Evolutionary conservation across 1,140 invertebrate genomes (phyloP), one percentile per base, ranked within the genome.

Genomic region (Micrasema minimum): DNA sequence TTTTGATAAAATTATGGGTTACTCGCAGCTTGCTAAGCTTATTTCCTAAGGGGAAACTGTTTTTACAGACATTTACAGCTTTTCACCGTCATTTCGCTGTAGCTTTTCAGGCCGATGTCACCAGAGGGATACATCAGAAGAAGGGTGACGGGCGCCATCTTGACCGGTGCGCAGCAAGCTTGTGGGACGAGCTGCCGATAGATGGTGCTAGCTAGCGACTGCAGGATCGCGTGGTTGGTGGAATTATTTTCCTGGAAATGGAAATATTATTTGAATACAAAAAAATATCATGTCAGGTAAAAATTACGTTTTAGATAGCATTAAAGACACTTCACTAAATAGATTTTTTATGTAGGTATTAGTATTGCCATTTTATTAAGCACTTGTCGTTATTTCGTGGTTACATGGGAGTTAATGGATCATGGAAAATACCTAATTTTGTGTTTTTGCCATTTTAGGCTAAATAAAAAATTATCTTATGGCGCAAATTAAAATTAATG

Each of bases 181-280:
- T 55, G 12, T 11, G 62, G 43, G 11, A 43, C 11, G 7, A 18
- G 2, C 9, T 37, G 18, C 5, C 22, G 26, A 11, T 50, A 10
- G 20, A 69, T 46, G 11, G 23, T 22, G 7, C 41, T 20, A 4
- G 62, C 3, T 23, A 61, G 3, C 10, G 51, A 62, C 57, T 71
- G 68, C n/a, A 74, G 4, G 0, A 71, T 67, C n/a, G 68, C 62
- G 57, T 71, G 64, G 41, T 74, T 67, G 1, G 62, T 55, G 7
- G 20, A 23, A 11, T 66, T 55, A 5, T 11, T 12, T 14, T 51
- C 14, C 72, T 74, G 61, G 48, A 69, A 73, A 11, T 7, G 66
- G 22, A 11, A 61, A 46, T 22, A 41, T 50, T 18, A 61, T 18
- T 1, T 59, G 6, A 37, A 50, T 57, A 16, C 16, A 1, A 20